Evolutionary conservation across 2,797 vertebrate species (phyloP).

Genomic region (Meda fulgida): DNA sequence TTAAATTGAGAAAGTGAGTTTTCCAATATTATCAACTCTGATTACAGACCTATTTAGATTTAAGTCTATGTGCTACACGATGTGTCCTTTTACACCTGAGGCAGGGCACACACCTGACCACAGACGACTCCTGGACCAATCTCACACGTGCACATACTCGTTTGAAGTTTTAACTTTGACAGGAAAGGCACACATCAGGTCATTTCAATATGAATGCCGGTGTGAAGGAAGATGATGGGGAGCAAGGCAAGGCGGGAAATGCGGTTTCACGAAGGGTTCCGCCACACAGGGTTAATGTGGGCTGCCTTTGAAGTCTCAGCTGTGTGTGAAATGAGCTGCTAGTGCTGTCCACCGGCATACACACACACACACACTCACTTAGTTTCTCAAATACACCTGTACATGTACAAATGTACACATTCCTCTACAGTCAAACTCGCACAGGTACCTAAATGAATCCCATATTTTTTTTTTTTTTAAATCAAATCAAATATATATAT

Average conservation of each 20-base stretch:
- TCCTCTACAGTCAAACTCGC: conserved; percentile 47
- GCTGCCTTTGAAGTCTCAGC: conserved; percentile 80
- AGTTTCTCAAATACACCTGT: conserved; percentile 1
- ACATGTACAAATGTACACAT: conserved; percentile 45
- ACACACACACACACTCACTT: conserved; percentile 19
- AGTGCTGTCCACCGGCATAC: conserved; percentile 59
- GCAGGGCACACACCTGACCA: not conserved
- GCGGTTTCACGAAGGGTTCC: conserved; percentile 72
- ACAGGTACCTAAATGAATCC: not conserved
- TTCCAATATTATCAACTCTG: not conserved
- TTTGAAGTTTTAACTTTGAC: conserved; percentile 78
- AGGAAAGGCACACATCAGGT: conserved; percentile 69
- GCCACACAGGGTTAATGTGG: conserved; percentile 79
- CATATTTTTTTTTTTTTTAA: too few species aligned
- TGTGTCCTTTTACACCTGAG: not conserved
- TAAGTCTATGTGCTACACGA: not conserved
- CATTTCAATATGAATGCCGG: conserved; percentile 83
- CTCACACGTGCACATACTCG: conserved; percentile 47
- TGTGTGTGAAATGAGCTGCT: conserved; percentile 81
- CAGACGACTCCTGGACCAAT: not conserved
- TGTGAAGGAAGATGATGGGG: conserved; percentile 69
- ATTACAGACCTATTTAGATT: not conserved
- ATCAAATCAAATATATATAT: too few species aligned
- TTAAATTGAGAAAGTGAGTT: not conserved
- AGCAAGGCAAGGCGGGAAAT: conserved; percentile 77